phyloP scores from a whole-genome alignment of 1,140 invertebrate genomes.

The Paralvinella palmiformis region DNA sequence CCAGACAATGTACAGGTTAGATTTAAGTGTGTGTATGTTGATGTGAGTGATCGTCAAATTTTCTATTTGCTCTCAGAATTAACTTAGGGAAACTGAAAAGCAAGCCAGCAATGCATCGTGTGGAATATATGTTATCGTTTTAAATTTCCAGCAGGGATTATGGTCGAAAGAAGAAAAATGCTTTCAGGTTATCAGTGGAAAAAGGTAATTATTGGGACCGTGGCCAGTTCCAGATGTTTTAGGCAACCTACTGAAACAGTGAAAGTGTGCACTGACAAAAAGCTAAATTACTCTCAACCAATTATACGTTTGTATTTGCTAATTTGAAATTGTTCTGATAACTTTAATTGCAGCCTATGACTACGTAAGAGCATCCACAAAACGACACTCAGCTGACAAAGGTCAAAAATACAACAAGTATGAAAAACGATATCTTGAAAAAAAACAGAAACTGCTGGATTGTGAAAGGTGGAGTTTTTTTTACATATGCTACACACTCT shows the following conservation, averaged over 20 bases:
- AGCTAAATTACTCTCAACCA: too few species aligned
- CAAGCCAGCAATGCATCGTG: too few species aligned
- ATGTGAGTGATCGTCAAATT: background rate
- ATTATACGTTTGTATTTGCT: too few species aligned
- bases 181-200: constrained; percentile 63
- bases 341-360: too few species aligned
- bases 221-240: too few species aligned
- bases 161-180: constrained; percentile 59
- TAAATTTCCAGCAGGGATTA: constrained; percentile 53
- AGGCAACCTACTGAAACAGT: too few species aligned
- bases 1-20: constrained; percentile 58
- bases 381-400: too few species aligned
- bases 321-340: too few species aligned
- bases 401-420: too few species aligned
- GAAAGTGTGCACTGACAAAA: too few species aligned
- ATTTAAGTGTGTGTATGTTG: background rate
- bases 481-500: background rate
- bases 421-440: too few species aligned
- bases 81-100: background rate
- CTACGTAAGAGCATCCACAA: too few species aligned
- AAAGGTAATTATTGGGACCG: constrained; percentile 55
- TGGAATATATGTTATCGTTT: background rate
- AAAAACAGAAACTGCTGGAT: background rate
- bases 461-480: background rate
- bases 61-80: background rate